phyloP scores from a whole-genome alignment of 2,113 vertebrate species.

The Oxyura jamaicensis region DNA sequence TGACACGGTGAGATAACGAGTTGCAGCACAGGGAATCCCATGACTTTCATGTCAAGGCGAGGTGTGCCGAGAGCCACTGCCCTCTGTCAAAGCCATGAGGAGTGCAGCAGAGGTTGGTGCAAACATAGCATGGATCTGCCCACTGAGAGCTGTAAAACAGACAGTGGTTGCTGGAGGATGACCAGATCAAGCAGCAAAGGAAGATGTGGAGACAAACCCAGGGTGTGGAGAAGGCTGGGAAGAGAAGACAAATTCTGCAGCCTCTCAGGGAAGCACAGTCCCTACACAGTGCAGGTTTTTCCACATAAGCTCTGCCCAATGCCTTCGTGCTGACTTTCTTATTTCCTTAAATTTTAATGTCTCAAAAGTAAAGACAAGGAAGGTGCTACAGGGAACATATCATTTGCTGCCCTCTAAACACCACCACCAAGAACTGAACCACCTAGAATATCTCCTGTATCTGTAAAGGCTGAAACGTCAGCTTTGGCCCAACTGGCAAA shows the following conservation, averaged over 20 bases:
- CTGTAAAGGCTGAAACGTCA: background rate
- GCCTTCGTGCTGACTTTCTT: background rate
- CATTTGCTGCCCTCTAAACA: background rate
- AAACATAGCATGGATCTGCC: background rate
- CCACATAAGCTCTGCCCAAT: background rate
- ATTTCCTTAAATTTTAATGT: background rate
- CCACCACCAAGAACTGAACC: background rate
- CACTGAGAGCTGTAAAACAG: background rate
- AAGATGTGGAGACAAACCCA: background rate
- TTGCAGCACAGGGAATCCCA: background rate
- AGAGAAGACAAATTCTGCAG: background rate
- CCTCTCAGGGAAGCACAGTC: background rate
- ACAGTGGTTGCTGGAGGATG: background rate
- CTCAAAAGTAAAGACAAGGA: background rate
- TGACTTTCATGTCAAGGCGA: background rate
- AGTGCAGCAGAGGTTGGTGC: background rate
- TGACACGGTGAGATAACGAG: background rate
- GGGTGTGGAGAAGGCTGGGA: background rate
- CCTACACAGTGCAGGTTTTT: background rate
- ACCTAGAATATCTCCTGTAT: background rate
- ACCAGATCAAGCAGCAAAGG: background rate
- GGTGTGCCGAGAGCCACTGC: fast-evolving
- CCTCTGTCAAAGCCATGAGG: background rate
- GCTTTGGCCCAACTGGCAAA: background rate
- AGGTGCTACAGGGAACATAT: background rate